A percentile compares a stretch with the other conserved stretches of the same genome.
Evolutionary conservation across 1,140 invertebrate species (phyloP).

Genomic region (Leptopilina boulardi): DNA sequence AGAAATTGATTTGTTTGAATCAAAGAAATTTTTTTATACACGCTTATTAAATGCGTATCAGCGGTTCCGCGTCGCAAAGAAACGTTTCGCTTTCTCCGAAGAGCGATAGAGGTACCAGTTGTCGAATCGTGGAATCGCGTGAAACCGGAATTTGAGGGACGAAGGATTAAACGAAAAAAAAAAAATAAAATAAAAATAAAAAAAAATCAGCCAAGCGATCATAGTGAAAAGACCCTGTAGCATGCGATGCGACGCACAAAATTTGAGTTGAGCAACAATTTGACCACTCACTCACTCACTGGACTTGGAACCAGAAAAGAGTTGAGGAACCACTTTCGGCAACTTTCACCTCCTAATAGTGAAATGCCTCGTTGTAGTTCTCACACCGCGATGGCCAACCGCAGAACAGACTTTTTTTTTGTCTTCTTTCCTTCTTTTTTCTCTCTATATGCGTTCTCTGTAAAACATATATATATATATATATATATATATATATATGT

Average conservation of each 20-base stretch:
- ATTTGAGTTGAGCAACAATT: conserved; percentile 10
- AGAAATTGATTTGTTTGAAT: no score
- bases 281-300: conserved; percentile 28
- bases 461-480: no score
- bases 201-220: neutral
- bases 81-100: conserved; percentile 23
- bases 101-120: neutral
- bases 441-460: neutral
- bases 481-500: no score
- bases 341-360: conserved; percentile 30
- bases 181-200: conserved; percentile 4
- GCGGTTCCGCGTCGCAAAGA: conserved; percentile 19
- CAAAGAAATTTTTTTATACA: neutral
- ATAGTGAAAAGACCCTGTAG: conserved; percentile 2
- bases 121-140: conserved; percentile 11
- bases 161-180: neutral
- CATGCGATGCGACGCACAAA: conserved; percentile 12
- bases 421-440: neutral
- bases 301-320: conserved; percentile 26
- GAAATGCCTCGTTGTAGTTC: conserved; percentile 11
- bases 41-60: conserved; percentile 21
- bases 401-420: conserved; percentile 12
- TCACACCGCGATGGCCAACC: conserved; percentile 23
- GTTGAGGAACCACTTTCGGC: conserved; percentile 31
- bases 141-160: conserved; percentile 3